Evolutionary conservation across 2,797 vertebrate species (phyloP).

Genomic region (Xerus rutilus): DNA sequence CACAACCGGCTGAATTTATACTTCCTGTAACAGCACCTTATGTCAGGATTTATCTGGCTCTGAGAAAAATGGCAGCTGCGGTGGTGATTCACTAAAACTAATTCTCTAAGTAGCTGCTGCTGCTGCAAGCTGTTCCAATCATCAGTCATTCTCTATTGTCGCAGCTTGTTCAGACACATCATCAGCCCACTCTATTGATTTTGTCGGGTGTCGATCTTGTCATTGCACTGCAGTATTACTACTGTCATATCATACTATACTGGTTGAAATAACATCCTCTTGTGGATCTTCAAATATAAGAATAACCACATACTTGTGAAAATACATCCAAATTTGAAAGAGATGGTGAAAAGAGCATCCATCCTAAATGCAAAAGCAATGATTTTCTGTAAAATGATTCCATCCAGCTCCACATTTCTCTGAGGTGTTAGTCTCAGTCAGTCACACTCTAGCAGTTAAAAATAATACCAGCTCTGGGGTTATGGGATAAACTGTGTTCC

Average conservation of each 20-base stretch:
- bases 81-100: conserved; percentile 52
- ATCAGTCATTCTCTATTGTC: conserved; percentile 14
- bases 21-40: neutral
- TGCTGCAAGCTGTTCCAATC: conserved; percentile 18
- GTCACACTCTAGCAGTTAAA: neutral
- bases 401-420: neutral
- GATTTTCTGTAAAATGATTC: neutral
- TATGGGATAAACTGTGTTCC: neutral
- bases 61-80: conserved; percentile 51
- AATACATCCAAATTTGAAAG: neutral
- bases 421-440: neutral
- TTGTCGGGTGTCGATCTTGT: neutral
- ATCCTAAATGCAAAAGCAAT: neutral
- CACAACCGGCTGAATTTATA: conserved; percentile 13
- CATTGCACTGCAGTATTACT: neutral
- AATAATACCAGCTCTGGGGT: neutral
- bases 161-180: neutral
- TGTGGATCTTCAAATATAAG: neutral
- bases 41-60: conserved; percentile 55
- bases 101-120: conserved; percentile 28
- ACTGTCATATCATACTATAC: neutral
- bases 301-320: conserved; percentile 4
- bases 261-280: conserved; percentile 22
- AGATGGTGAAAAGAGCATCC: neutral
- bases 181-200: neutral